phyloP scores from a whole-genome alignment of 1,140 invertebrate species.

The Centruroides sculpturatus region DNA sequence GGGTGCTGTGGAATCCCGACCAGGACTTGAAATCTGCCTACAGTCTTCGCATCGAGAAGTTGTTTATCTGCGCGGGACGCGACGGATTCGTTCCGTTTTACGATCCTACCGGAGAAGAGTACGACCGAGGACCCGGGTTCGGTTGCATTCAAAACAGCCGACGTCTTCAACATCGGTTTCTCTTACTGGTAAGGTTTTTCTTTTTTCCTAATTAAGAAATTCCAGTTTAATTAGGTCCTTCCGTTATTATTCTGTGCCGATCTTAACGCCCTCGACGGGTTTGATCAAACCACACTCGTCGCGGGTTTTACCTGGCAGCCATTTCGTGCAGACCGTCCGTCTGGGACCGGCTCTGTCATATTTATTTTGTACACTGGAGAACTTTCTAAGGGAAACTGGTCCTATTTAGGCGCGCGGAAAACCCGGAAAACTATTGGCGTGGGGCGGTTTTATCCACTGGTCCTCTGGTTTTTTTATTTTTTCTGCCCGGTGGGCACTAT shows the following conservation, averaged over 20 bases:
- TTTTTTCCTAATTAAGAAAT: neutral
- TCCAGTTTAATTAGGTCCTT: neutral
- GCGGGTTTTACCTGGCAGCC: too few relatives aligned
- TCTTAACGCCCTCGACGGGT: too few relatives aligned
- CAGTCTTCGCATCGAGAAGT: constrained; percentile 29
- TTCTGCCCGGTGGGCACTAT: too few relatives aligned
- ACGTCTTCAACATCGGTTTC: constrained; percentile 31
- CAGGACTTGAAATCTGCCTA: constrained; percentile 33
- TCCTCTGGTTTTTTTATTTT: too few relatives aligned
- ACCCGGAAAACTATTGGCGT: too few relatives aligned
- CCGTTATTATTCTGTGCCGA: neutral
- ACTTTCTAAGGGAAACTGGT: too few relatives aligned
- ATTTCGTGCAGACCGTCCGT: too few relatives aligned
- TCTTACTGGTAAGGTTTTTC: constrained; percentile 30
- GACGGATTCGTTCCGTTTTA: constrained; percentile 34
- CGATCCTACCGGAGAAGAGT: constrained; percentile 33
- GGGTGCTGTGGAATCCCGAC: constrained; percentile 34
- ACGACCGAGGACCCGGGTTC: constrained; percentile 33
- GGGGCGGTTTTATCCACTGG: too few relatives aligned
- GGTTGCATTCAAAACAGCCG: constrained; percentile 33
- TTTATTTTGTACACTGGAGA: too few relatives aligned
- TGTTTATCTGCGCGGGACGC: constrained; percentile 34
- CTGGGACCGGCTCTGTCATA: too few relatives aligned
- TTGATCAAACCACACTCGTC: too few relatives aligned
- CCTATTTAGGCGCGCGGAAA: too few relatives aligned